These are phyloP conservation scores for Ferdinandea cuprea DNA, from an alignment of 2,888 invertebrate species.

Conservation along the genomic window DNA sequence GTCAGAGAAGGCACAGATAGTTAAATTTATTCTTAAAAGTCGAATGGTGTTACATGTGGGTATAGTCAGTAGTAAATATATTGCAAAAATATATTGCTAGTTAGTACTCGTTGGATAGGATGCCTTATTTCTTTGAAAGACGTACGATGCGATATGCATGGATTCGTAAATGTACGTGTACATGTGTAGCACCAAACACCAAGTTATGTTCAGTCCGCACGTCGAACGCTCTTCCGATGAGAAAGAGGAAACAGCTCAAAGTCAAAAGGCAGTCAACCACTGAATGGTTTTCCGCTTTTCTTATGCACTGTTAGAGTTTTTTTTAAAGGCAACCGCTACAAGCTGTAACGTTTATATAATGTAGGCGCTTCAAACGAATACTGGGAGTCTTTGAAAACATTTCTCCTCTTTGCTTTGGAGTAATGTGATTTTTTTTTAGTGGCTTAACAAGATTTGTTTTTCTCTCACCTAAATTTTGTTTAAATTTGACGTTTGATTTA, in stretches of 20 bases:
- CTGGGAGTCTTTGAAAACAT: conserved; percentile 14
- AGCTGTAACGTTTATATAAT: conserved; percentile 8
- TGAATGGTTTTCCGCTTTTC: conserved; percentile 27
- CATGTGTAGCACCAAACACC: conserved; percentile 1
- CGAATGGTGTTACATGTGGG: conserved; percentile 31
- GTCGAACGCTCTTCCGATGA: conserved; percentile 13
- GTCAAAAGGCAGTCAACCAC: conserved; percentile 34
- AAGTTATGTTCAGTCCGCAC: conserved; percentile 12
- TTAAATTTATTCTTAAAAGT: conserved; percentile 52
- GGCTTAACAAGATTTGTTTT: conserved; percentile 2
- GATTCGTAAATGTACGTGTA: neutral
- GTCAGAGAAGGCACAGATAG: conserved; percentile 34
- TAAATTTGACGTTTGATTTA: conserved; percentile 70
- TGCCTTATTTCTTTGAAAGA: conserved; percentile 14
- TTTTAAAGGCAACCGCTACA: conserved; percentile 29
- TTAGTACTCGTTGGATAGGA: neutral
- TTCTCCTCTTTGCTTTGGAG: neutral
- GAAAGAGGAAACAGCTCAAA: conserved; percentile 26
- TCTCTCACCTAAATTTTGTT: conserved; percentile 39
- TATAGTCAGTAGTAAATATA: neutral
- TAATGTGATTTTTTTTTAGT: conserved; percentile 27
- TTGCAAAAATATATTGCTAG: neutral
- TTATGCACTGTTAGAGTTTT: conserved; percentile 13
- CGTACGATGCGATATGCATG: neutral
- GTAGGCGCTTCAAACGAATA: conserved; percentile 25